phyloP scores from a whole-genome alignment of 2,888 invertebrate genomes.

The Parascotia fuliginaria region DNA sequence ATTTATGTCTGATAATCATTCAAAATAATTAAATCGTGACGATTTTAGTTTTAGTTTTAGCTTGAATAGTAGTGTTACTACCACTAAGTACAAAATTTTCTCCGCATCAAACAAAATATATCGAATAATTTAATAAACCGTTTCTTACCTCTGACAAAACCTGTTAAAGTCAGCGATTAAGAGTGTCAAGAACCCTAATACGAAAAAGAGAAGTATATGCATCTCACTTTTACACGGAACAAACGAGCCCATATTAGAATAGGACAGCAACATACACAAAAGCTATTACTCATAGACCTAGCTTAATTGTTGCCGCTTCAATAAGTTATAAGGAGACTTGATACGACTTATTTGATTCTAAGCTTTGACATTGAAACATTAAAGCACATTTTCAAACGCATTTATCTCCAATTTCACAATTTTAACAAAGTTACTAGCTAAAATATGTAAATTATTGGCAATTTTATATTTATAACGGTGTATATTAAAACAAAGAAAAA shows the following conservation, averaged over 20 bases:
- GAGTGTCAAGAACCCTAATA: slow-evolving; percentile 58
- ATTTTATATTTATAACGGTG: slow-evolving; percentile 35
- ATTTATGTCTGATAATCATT: too few species aligned
- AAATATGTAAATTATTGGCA: slow-evolving; percentile 56
- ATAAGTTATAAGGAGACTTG: slow-evolving; percentile 49
- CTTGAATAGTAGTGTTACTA: too few species aligned
- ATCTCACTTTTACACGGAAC: slow-evolving; percentile 54
- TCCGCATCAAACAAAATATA: too few species aligned
- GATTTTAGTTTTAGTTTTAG: too few species aligned
- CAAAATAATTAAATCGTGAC: too few species aligned
- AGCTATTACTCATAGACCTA: slow-evolving; percentile 63
- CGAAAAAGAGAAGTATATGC: slow-evolving; percentile 44
- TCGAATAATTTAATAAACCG: slow-evolving; percentile 41
- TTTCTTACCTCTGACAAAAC: slow-evolving; percentile 66
- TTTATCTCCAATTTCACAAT: slow-evolving; percentile 67
- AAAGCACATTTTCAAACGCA: slow-evolving; percentile 47
- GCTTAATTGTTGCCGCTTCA: slow-evolving; percentile 48
- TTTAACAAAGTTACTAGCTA: slow-evolving; percentile 56
- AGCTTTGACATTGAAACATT: slow-evolving; percentile 24
- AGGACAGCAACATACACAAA: slow-evolving; percentile 51
- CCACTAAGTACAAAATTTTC: too few species aligned
- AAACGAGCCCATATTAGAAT: slow-evolving; percentile 38
- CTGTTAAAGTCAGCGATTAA: slow-evolving; percentile 80
- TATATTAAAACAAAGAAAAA: slow-evolving; percentile 23
- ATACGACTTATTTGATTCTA: slow-evolving; percentile 40